Evolutionary conservation across 2,113 vertebrate species (phyloP), one percentile per base, ranked within the genome.

Genomic region (Cathartes aura): DNA sequence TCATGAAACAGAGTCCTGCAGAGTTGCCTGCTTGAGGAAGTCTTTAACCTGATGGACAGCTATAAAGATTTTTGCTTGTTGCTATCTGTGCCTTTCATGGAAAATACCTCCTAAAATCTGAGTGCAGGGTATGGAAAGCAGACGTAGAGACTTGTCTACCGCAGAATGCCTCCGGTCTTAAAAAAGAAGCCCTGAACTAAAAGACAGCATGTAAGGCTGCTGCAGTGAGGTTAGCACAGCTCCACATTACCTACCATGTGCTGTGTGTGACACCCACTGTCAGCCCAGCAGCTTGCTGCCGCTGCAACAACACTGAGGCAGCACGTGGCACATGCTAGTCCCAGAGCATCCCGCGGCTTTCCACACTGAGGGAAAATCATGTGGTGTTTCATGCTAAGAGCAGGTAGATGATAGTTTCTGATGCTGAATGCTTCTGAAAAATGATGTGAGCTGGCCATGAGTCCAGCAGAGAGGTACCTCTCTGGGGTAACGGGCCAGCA

Each of bases 241-340:
- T 56, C 36, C 30, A 5, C 5, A 2, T 42, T 18, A 19, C 26
- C 13, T 15, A 18, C 48, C 0, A 1, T 5, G 6, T 8, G 34
- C 47, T 18, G 15, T 12, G 29, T 47, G 42, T 50, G 43, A 27
- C 50, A 34, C 12, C 43, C 18, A 4, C 34, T 13, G 38, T 8
- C n/a, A 18, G 63, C 47, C 26, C 48, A 27, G 60, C 80, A 40
- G 30, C 78, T 38, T 13, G 32, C 53, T 48, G 55, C 29, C 2
- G 2, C 47, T 45, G 47, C 34, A 34, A 9, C n/a, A 8, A 5
- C 70, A 11, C 38, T 4, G 62, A 21, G 22, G 40, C 36, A 38
- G 24, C n/a, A 7, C 32, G 17, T 23, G 53, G 40, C 42, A 42
- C 40, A 20, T 2, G 3, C 48, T 19, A 2, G 23, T 20, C 17